These are phyloP conservation scores for Cotesia chilonis DNA, from an alignment of 1,140 invertebrate genomes.

Conservation along the genomic window DNA sequence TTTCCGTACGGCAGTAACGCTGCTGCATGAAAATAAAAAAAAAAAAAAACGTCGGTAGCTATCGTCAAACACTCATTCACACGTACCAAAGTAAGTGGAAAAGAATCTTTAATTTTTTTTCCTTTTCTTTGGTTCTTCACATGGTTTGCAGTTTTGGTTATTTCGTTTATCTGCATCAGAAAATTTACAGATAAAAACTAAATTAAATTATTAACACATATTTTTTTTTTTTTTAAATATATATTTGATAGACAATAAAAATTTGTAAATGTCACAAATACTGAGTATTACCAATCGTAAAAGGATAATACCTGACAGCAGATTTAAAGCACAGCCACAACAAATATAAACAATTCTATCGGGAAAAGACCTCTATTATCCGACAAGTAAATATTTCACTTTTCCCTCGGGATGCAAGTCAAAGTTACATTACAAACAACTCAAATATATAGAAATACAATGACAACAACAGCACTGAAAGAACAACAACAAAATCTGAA, in stretches of 20 bases:
- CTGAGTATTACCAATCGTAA: too few species aligned
- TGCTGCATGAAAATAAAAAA: background rate
- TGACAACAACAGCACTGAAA: background rate
- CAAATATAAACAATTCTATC: background rate
- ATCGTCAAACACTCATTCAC: constrained; percentile 25
- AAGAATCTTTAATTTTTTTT: constrained; percentile 10
- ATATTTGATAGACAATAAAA: too few species aligned
- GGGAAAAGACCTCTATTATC: background rate
- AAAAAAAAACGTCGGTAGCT: background rate
- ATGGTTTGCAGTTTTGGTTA: background rate
- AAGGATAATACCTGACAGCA: background rate
- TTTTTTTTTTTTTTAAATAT: too few species aligned
- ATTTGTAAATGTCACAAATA: too few species aligned
- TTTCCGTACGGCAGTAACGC: background rate
- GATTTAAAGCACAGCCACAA: background rate
- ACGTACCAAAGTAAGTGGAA: constrained; percentile 22
- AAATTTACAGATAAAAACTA: too few species aligned
- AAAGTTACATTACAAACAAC: background rate
- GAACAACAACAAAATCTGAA: too few species aligned
- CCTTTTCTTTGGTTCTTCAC: background rate
- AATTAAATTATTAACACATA: too few species aligned
- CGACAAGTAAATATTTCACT: constrained; percentile 15
- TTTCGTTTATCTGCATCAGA: too few species aligned
- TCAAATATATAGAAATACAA: background rate
- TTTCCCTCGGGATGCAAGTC: background rate